These are phyloP conservation scores for Aphelocoma californica DNA, from an alignment of 2,797 vertebrate species.

Conservation along the genomic window DNA sequence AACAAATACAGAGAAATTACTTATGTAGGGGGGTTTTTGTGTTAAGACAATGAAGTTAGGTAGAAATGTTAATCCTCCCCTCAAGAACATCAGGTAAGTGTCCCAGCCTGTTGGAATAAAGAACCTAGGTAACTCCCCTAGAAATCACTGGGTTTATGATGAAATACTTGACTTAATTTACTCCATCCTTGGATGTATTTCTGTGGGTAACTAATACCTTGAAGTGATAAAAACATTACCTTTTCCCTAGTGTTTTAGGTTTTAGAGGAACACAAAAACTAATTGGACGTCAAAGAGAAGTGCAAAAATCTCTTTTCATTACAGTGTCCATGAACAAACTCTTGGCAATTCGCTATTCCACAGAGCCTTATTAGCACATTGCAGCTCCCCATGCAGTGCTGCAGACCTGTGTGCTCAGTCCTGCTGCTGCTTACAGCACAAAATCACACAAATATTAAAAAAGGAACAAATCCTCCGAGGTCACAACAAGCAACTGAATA, in stretches of 20 bases:
- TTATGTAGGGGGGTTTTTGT: rapidly evolving
- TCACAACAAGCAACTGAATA: not conserved
- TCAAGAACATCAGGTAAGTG: not conserved
- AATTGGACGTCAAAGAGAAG: not conserved
- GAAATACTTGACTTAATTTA: not conserved
- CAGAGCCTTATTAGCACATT: not conserved
- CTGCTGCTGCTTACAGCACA: not conserved
- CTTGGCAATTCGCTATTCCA: not conserved
- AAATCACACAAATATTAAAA: not conserved
- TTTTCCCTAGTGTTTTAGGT: not conserved
- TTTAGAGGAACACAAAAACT: not conserved
- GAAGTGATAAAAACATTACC: not conserved
- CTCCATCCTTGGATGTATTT: not conserved
- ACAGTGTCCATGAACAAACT: not conserved
- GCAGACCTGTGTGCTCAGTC: not conserved
- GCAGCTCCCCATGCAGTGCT: rapidly evolving
- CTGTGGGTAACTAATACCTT: not conserved
- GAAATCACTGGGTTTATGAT: not conserved
- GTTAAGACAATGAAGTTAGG: not conserved
- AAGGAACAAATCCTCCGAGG: not conserved
- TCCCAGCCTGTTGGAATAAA: not conserved
- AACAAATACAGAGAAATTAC: not conserved
- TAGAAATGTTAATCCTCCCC: not conserved
- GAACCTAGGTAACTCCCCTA: not conserved
- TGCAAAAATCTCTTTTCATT: not conserved